phyloP scores from a whole-genome alignment of 2,797 vertebrate species.

The Xerus rutilus region DNA sequence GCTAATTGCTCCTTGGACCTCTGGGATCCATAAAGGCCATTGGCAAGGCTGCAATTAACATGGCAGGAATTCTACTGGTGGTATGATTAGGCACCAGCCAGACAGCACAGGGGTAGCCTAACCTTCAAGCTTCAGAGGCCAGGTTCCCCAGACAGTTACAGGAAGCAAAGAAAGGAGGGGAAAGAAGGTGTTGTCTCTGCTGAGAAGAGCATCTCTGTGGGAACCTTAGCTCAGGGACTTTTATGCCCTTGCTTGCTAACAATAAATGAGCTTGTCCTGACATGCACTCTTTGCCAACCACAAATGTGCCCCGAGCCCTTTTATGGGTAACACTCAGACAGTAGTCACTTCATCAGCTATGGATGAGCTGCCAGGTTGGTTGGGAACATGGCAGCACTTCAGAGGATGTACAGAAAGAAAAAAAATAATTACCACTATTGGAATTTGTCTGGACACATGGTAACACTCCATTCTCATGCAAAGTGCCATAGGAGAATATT shows the following conservation, averaged over 20 bases:
- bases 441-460: neutral
- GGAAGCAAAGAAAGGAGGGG: neutral
- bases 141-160: neutral
- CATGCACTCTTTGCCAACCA: neutral
- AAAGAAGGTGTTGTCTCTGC: neutral
- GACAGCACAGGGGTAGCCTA: neutral
- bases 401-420: neutral
- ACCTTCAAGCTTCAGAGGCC: neutral
- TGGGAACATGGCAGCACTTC: neutral
- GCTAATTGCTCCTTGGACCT: neutral
- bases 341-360: neutral
- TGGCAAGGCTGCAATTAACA: neutral
- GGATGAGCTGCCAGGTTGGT: neutral
- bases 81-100: neutral
- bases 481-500: neutral
- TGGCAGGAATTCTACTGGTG: neutral
- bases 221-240: neutral
- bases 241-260: neutral
- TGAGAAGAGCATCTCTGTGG: neutral
- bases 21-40: conserved; percentile 18
- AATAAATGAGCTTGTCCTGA: neutral
- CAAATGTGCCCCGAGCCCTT: neutral
- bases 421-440: neutral
- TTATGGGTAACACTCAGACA: conserved; percentile 11
- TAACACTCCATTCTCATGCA: neutral